Base-by-base conservation (phyloP, 2,797 vertebrate species). In the Xenentodon cancila region DNA sequence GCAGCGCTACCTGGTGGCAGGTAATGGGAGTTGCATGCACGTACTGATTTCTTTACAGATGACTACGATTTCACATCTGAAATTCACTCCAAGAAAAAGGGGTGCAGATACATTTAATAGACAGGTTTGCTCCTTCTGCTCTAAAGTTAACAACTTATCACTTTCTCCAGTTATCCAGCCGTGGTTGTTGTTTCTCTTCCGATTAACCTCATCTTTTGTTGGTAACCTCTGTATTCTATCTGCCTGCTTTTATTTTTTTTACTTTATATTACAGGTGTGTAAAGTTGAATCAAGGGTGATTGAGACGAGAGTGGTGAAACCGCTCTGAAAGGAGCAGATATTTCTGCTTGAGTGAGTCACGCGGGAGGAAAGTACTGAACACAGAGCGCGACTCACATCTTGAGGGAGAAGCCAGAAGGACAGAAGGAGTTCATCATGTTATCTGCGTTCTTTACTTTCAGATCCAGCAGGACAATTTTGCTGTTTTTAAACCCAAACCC, bases 1-100 rank as follows among this genome's bases (percentile, higher is more conserved):
- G 20, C 67, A 79, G 84, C 81, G 9, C 84, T 85, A 58, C 84
- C 25, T 40, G 54, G 69, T 85, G 89, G 84, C 11, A 17, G n/a
- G 1, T 43, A 5, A 1, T 2, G 3, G 27, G 43, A 68, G 45
- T 30, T 73, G 69, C 80, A 73, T 9, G 13, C 55, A 19, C 5
- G 1, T 17, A 1, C 17, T n/a, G 18, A 7, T 30, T 25, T 46
- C 74, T 25, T 25, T 5, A 32, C 67, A 80, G 75, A 78, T 64
- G 75, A 55, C 56, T 48, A 7, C 42, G 20, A 45, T 59, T 74
- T 75, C 76, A 67, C 73, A 48, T 79, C 71, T 69, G 9, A 59
- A 25, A 4, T 47, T 47, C 50, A 63, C 47, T 22, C 49, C 52
- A 71, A 79, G 52, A 75, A 62, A 61, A 49, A 40, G 46, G 21